Evolutionary conservation across 2,797 vertebrate species (phyloP).

Genomic region (Pangasius krempfi): DNA sequence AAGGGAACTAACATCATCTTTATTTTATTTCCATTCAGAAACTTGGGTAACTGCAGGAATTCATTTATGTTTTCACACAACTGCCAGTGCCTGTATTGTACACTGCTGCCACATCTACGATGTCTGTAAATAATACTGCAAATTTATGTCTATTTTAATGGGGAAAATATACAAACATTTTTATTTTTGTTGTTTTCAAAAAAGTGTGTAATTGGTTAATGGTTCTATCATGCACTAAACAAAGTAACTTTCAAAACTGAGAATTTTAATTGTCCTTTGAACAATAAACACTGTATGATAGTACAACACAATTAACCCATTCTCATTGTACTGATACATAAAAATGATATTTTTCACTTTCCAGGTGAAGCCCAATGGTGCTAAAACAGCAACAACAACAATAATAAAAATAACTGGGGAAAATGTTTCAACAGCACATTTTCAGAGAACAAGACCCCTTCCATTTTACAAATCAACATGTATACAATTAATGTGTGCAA

Average conservation of each 20-base stretch:
- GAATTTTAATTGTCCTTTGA: constrained; percentile 60
- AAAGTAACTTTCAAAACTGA: constrained; percentile 38
- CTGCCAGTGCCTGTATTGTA: not conserved
- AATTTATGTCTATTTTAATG: not conserved
- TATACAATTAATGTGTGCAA: constrained; percentile 63
- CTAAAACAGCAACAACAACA: constrained; percentile 8
- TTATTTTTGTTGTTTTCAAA: not conserved
- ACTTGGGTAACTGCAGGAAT: not conserved
- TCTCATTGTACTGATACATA: constrained; percentile 54
- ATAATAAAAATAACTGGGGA: constrained; percentile 21
- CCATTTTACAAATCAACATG: constrained; percentile 52
- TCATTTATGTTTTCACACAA: not conserved
- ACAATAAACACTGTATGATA: constrained; percentile 52
- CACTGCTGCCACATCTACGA: not conserved
- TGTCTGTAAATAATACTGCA: constrained; percentile 3
- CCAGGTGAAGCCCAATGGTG: constrained; percentile 45
- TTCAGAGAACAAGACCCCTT: constrained; percentile 13
- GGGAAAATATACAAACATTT: not conserved
- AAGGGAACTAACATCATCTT: not conserved
- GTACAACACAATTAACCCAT: constrained; percentile 54
- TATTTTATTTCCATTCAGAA: not conserved
- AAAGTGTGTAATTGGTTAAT: not conserved
- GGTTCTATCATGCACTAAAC: constrained; percentile 1
- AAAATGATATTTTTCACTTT: constrained; percentile 39
- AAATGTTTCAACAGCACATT: constrained; percentile 23